A percentile compares a stretch with the other conserved stretches of the same genome.
phyloP scores from a whole-genome alignment of 1,140 invertebrate genomes.

The Drosophila navojoa region DNA sequence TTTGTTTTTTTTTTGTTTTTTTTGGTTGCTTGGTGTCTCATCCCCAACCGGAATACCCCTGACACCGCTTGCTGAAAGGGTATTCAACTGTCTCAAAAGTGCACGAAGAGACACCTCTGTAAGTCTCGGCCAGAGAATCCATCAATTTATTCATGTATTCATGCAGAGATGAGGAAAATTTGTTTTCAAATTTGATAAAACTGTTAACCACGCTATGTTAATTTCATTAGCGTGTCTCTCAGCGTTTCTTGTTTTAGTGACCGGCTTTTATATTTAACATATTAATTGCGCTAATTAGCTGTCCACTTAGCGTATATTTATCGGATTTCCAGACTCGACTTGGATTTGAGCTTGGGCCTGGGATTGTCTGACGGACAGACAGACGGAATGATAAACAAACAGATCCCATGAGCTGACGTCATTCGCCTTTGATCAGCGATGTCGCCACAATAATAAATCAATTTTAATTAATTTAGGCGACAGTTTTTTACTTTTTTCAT shows the following conservation, averaged over 20 bases:
- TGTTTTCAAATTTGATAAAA: slow-evolving; percentile 76
- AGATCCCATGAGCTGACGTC: slow-evolving; percentile 42
- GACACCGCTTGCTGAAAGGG: too few species aligned
- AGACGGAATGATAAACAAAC: background rate
- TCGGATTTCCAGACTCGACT: slow-evolving; percentile 46
- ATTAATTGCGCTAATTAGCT: slow-evolving; percentile 78
- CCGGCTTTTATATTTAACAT: slow-evolving; percentile 55
- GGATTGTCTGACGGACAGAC: slow-evolving; percentile 2
- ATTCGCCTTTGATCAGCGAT: slow-evolving; percentile 42
- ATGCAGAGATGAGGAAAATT: slow-evolving; percentile 61
- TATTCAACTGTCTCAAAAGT: background rate
- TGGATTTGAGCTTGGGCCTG: background rate
- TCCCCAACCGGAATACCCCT: too few species aligned
- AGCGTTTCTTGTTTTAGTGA: slow-evolving; percentile 61
- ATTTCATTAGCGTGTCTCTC: slow-evolving; percentile 72
- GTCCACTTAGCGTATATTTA: slow-evolving; percentile 76
- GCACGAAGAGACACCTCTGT: too few species aligned
- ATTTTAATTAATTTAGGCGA: slow-evolving; percentile 64
- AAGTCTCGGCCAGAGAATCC: background rate
- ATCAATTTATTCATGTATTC: slow-evolving; percentile 14
- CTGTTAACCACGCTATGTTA: slow-evolving; percentile 80
- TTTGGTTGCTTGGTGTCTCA: too few species aligned
- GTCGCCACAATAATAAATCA: slow-evolving; percentile 73
- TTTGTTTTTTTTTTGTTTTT: too few species aligned
- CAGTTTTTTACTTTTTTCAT: slow-evolving; percentile 37